Evolutionary conservation across 2,113 vertebrate species (phyloP), one percentile per base, ranked within the genome.

Genomic region (Rana temporaria): DNA sequence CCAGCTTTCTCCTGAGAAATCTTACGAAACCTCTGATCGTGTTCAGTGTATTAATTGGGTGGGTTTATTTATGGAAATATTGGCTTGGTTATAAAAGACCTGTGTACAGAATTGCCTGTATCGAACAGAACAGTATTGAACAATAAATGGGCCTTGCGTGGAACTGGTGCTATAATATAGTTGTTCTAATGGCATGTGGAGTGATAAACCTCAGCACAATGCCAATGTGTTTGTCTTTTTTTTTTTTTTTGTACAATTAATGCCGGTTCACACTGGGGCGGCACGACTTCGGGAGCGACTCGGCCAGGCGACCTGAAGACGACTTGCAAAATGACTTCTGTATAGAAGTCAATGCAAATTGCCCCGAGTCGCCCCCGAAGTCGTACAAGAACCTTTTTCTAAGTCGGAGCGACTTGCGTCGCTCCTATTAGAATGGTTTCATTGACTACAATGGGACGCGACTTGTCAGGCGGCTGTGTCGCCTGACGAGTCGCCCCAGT

Each of bases 21-120:
- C 16, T 20, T 22, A 34, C 3, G 30, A 32, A 7, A 19, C 22
- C 19, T 20, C 63, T 65, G 19, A 17, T n/a, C 42, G 14, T 48
- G 1, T 12, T 34, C 30, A 60, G 26, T 15, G 67, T 68, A 52
- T 57, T 22, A 32, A 24, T 24, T 16, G 70, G 52, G 24, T 38
- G 60, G 62, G 72, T 56, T 75, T 83, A 83, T 83, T 83, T 83
- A 83, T 83, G 63, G 79, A 30, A 26, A 52, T 20, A 68, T 8
- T 71, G 70, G 65, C 38, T 64, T 72, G 9, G 79, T 80, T 34
- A 52, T 83, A 76, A 76, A 83, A 20, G 56, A 73, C 55, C 55
- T 74, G 30, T 62, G 56, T 18, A 57, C 30, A 52, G 11, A 75
- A 19, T 62, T 32, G 20, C 59, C 22, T n/a, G 11, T 30, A 30